Percentiles rank a stretch among this genome's conserved stretches.
These are phyloP conservation scores for Nyctibius bracteatus DNA, from an alignment of 2,113 vertebrate genomes.

Conservation along the genomic window DNA sequence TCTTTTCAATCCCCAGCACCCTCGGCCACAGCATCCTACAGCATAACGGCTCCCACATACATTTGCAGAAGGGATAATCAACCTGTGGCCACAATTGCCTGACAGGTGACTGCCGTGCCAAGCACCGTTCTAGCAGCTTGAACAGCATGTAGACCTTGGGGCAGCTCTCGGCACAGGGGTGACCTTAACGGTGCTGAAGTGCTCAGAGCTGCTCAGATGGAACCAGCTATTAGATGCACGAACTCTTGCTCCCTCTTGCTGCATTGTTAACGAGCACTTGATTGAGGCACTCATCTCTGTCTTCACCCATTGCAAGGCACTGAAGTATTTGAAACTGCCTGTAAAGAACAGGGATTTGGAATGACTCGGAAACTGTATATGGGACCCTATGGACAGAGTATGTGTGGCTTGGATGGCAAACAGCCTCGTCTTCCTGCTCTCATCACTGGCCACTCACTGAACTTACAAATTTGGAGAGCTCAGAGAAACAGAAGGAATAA, in stretches of 20 bases:
- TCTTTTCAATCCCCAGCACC: background rate
- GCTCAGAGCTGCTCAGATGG: background rate
- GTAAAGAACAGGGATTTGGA: background rate
- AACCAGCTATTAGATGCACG: background rate
- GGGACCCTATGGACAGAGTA: background rate
- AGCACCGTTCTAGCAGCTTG: background rate
- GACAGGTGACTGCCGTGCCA: background rate
- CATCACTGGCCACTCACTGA: background rate
- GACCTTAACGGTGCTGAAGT: background rate
- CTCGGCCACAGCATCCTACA: background rate
- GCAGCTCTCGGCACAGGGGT: background rate
- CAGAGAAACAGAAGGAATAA: background rate
- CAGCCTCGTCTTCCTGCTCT: background rate
- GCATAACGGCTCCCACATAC: background rate
- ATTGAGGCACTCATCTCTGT: background rate
- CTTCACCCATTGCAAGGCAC: background rate
- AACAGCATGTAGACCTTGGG: rapidly evolving
- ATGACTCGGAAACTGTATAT: background rate
- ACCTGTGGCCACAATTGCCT: background rate
- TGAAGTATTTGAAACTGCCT: background rate
- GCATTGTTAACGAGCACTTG: background rate
- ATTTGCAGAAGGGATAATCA: background rate
- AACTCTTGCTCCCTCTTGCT: background rate
- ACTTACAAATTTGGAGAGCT: background rate
- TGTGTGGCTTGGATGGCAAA: background rate